These are phyloP conservation scores for Australoheros facetus DNA, from an alignment of 2,797 vertebrate species.

Conservation along the genomic window DNA sequence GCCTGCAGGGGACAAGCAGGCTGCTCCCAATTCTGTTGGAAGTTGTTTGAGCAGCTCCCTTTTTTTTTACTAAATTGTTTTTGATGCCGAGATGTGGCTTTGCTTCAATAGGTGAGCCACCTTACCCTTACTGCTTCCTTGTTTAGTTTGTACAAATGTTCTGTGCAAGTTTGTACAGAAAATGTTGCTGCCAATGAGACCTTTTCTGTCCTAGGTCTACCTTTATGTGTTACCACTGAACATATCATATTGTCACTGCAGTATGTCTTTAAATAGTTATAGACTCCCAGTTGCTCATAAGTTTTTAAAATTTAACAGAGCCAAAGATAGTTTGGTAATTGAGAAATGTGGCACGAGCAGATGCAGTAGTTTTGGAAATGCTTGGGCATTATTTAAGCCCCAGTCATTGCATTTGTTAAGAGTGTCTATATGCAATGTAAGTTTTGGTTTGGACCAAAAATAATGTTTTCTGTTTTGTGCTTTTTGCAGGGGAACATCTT, in stretches of 20 bases:
- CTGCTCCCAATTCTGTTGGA: too few relatives aligned
- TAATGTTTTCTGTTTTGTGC: conserved; percentile 13
- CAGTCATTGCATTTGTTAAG: not conserved
- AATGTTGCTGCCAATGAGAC: not conserved
- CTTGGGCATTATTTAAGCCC: not conserved
- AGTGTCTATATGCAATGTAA: not conserved
- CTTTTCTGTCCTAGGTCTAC: too few relatives aligned
- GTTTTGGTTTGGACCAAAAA: not conserved
- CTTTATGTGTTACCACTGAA: not conserved
- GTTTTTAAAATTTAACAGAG: not conserved
- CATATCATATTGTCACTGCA: not conserved
- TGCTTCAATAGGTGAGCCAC: not conserved
- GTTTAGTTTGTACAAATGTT: not conserved
- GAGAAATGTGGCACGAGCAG: not conserved
- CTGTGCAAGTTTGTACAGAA: not conserved
- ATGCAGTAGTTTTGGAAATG: not conserved
- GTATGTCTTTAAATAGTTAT: not conserved
- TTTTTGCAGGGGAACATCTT: conserved; percentile 90
- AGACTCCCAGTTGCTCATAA: not conserved
- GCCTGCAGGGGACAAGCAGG: too few relatives aligned
- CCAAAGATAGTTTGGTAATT: not conserved
- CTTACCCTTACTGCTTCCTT: not conserved
- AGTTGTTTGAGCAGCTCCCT: too few relatives aligned
- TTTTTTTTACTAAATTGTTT: not conserved
- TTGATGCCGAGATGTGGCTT: not conserved